Evolutionary conservation across 2,113 vertebrate species (phyloP).

Genomic region (Dryoscopus gambensis): DNA sequence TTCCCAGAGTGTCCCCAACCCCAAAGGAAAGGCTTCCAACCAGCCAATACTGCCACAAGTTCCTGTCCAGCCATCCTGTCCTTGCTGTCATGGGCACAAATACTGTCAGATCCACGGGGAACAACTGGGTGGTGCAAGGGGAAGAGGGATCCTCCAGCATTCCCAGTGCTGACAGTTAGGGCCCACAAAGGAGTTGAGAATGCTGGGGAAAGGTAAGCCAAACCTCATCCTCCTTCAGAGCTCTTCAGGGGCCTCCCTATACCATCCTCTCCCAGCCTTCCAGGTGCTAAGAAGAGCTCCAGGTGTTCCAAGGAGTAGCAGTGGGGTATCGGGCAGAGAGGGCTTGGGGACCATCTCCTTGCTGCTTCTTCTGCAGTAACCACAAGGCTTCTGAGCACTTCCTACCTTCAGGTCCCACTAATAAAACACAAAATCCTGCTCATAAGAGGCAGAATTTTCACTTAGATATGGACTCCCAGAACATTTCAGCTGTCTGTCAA

Average conservation of each 20-base stretch:
- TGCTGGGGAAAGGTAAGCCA: background rate
- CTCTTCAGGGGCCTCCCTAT: background rate
- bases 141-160: background rate
- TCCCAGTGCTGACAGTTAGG: background rate
- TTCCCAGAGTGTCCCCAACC: background rate
- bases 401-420: background rate
- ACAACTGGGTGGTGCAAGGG: fast-evolving
- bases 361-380: background rate
- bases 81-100: background rate
- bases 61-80: background rate
- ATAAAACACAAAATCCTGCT: background rate
- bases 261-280: background rate
- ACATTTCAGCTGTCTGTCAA: background rate
- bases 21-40: background rate
- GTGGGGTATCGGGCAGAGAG: background rate
- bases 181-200: background rate
- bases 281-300: background rate
- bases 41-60: background rate
- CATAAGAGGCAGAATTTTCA: background rate
- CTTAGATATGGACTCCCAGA: background rate
- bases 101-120: background rate
- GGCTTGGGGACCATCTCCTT: background rate
- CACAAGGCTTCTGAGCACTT: background rate
- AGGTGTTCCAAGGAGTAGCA: background rate
- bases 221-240: background rate